Base-by-base conservation (phyloP, 1,140 invertebrate genomes). In the Polypedilum vanderplanki region DNA sequence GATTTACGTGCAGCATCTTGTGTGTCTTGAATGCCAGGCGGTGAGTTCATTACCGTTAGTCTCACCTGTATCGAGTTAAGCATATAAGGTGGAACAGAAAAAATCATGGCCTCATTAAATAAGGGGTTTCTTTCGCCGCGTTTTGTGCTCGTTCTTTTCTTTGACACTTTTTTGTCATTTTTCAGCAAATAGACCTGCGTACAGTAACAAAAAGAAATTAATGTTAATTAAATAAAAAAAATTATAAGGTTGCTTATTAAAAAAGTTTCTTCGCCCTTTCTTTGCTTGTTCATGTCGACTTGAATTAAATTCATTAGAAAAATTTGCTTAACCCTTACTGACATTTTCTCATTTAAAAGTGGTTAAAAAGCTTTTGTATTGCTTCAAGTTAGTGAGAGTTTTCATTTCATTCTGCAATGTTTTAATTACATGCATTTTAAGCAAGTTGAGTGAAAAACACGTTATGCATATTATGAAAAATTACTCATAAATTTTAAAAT, bases 21-120 rank as follows among this genome's bases (percentile, higher is more conserved):
- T 75, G 77, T 80, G 76, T 76, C 65, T 73, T 46, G 76, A 75
- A 67, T 74, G 3, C 46, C 22, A 41, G 41, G 74, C 4, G 77
- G 80, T 41, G 80, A 79, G 73, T 89, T 88, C 0, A 86, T 85
- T 18, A 91, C 89, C 0, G 90, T 91, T 74, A 93, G 81, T 75
- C 91, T 84, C 76, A 93, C 80, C 80, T 92, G 90, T 76, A 91
- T 87, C 15, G 86, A 87, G 86, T 91, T 84, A 64, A 87, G 84
- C 46, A 78, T 79, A 76, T 90, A 87, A 8, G 88, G 87, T 77
- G 90, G 90, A 22, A 93, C 87, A 76, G 85, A 90, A 80, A 93
- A 92, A 77, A 91, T 92, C 84, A 93, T 91, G 0, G 90, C 87
- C 80, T 92, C 91, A 80, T 93, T 93, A 81, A 91, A 93, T 73